A percentile compares a stretch with the other conserved stretches of the same genome.
Conservation (phyloP, 2,113 vertebrate species). For the Osmerus eperlanus region DNA sequence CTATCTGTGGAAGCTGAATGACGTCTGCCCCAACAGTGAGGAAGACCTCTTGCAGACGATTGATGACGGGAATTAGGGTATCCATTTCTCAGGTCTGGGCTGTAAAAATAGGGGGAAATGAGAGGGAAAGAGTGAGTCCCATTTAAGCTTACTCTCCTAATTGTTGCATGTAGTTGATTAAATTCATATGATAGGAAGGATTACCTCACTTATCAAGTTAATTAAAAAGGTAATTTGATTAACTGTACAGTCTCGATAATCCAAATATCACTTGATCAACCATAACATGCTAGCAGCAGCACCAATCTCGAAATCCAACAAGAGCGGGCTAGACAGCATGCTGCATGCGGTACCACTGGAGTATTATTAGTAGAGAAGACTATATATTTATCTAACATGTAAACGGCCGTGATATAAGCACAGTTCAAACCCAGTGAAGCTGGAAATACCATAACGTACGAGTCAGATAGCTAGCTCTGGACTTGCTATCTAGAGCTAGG, state of each 20-base stretch:
- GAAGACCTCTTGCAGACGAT: slow-evolving; percentile 80
- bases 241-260: too few species aligned
- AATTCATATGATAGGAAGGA: too few species aligned
- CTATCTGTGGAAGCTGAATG: slow-evolving; percentile 78
- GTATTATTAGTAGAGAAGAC: too few species aligned
- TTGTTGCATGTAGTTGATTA: too few species aligned
- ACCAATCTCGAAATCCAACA: too few species aligned
- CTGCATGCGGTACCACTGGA: too few species aligned
- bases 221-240: too few species aligned
- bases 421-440: background rate
- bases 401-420: background rate
- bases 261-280: too few species aligned
- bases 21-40: slow-evolving; percentile 74
- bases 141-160: too few species aligned
- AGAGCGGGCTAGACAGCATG: too few species aligned
- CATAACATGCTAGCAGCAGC: too few species aligned
- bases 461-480: background rate
- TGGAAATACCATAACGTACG: background rate
- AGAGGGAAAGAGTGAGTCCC: background rate
- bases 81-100: slow-evolving; percentile 63
- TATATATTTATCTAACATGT: too few species aligned
- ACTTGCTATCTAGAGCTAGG: background rate
- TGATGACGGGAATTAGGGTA: slow-evolving; percentile 76
- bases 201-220: background rate
- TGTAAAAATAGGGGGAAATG: background rate